Evolutionary conservation across 2,797 vertebrate species (phyloP).

Genomic region (Melanotaenia trifasciata): DNA sequence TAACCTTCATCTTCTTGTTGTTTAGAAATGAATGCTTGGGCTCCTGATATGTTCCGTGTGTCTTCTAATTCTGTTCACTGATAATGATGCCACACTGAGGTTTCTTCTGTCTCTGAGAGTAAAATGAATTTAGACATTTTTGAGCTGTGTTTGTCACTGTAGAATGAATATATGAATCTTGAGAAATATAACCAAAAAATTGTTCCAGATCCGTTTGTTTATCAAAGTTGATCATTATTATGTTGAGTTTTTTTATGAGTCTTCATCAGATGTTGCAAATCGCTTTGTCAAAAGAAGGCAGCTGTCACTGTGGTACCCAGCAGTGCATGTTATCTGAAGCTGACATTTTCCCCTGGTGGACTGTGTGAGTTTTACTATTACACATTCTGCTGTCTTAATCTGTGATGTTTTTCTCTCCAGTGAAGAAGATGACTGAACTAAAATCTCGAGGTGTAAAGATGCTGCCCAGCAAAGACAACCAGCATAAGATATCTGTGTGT

Average conservation of each 20-base stretch:
- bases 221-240: not conserved
- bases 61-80: constrained; percentile 6
- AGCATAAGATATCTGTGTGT: constrained; percentile 99
- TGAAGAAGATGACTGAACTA: constrained; percentile 98
- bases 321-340: constrained; percentile 2
- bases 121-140: constrained; percentile 5
- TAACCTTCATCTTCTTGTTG: constrained; percentile 21
- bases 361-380: not conserved
- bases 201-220: not conserved
- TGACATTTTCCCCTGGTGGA: constrained; percentile 4
- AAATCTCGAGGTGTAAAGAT: constrained; percentile 98
- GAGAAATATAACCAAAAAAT: not conserved
- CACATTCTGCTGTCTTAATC: constrained; percentile 10
- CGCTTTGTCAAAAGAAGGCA: constrained; percentile 14
- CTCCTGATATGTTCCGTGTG: not conserved
- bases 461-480: constrained; percentile 97
- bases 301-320: not conserved
- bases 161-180: not conserved
- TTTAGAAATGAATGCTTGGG: constrained; percentile 18
- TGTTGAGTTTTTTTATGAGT: not conserved
- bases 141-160: not conserved
- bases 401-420: constrained; percentile 76
- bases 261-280: not conserved
- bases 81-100: not conserved
- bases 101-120: not conserved